These are phyloP conservation scores for Bombus difficillimus DNA, from an alignment of 1,140 invertebrate genomes.

Conservation along the genomic window DNA sequence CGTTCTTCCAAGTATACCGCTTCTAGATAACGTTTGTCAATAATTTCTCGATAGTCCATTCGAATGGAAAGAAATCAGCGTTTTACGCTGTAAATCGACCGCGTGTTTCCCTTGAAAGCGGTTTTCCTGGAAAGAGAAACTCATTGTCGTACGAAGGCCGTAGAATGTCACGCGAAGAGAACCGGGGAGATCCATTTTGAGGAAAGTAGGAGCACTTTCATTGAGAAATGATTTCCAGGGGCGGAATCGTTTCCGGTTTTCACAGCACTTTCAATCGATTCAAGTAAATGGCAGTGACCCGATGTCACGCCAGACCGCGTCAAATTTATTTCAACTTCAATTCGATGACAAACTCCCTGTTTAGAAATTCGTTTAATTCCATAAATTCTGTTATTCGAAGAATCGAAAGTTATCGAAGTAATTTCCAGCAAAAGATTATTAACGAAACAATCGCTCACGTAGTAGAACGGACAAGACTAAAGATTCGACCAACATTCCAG, in stretches of 20 bases:
- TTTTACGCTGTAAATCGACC: neutral
- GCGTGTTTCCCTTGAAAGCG: conserved; percentile 12
- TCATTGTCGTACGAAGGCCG: neutral
- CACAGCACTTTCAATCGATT: neutral
- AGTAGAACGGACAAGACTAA: no score
- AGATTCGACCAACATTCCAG: neutral
- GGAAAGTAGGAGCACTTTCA: conserved; percentile 20
- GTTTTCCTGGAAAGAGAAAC: conserved; percentile 40
- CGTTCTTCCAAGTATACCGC: no score
- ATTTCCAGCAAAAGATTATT: neutral
- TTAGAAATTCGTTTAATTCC: no score
- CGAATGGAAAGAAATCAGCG: neutral
- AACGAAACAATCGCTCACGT: neutral
- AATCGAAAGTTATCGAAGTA: no score
- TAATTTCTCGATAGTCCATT: neutral
- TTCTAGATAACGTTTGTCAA: no score
- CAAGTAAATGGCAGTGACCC: neutral
- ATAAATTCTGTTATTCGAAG: no score
- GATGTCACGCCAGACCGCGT: neutral
- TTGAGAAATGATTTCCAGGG: conserved; percentile 5
- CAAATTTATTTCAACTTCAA: neutral
- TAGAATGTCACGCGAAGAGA: conserved; percentile 9
- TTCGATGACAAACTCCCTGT: neutral
- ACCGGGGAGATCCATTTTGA: conserved; percentile 26
- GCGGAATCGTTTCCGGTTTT: conserved; percentile 7